Percentiles rank a stretch among this genome's conserved stretches.
phyloP scores from a whole-genome alignment of 2,113 vertebrate genomes.

The Cyanistes caeruleus region DNA sequence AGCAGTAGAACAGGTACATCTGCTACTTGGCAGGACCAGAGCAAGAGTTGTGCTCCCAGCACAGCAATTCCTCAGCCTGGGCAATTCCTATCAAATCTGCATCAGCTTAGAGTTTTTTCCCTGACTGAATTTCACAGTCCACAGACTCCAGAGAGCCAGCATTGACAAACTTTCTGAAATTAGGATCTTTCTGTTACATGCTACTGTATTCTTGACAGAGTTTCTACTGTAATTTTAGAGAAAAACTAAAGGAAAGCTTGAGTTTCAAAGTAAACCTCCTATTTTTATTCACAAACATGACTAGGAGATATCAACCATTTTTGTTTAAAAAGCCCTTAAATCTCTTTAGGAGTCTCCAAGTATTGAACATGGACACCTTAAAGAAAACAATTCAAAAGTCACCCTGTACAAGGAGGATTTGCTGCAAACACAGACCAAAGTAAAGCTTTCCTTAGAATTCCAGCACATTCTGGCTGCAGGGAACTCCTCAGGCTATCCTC shows the following conservation, averaged over 20 bases:
- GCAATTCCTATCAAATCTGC: not conserved
- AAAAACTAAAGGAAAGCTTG: not conserved
- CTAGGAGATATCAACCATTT: not conserved
- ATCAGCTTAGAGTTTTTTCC: not conserved
- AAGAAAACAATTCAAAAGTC: not conserved
- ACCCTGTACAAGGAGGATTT: not conserved
- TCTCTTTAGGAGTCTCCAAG: not conserved
- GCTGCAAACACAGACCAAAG: not conserved
- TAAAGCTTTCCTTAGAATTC: not conserved
- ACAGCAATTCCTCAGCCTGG: not conserved
- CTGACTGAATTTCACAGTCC: not conserved
- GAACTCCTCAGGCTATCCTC: not conserved
- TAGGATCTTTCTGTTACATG: not conserved
- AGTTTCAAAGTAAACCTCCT: not conserved
- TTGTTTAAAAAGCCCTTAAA: not conserved
- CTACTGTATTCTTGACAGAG: not conserved
- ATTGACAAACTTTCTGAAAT: not conserved
- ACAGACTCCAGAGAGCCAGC: not conserved
- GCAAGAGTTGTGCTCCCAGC: not conserved
- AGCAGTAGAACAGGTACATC: not conserved
- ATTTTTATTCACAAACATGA: not conserved
- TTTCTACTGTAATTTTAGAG: not conserved
- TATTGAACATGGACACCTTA: not conserved
- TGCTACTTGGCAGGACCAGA: not conserved
- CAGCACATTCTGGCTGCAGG: not conserved